Conservation (phyloP, 2,888 invertebrate species). For the Tachina grossa region DNA sequence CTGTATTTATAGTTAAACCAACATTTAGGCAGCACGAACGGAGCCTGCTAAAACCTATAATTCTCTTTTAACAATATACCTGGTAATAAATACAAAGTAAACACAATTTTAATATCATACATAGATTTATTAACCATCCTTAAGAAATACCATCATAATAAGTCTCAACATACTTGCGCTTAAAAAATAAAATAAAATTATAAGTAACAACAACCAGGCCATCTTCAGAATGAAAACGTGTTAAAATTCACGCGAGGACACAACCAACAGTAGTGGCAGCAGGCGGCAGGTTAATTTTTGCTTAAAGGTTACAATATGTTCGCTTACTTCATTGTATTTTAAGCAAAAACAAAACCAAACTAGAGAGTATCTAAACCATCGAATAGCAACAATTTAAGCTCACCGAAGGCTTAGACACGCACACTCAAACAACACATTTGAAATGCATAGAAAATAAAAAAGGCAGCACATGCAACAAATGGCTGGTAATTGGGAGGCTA, state of each 20-base stretch:
- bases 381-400: slow-evolving; percentile 52
- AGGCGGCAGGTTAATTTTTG: slow-evolving; percentile 80
- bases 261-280: slow-evolving; percentile 65
- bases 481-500: slow-evolving; percentile 49
- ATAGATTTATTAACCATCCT: slow-evolving; percentile 17
- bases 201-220: slow-evolving; percentile 74
- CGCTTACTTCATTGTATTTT: slow-evolving; percentile 57
- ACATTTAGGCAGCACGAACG: neutral
- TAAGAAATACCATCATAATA: slow-evolving; percentile 34
- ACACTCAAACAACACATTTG: slow-evolving; percentile 5
- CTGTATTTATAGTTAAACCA: too few relatives aligned
- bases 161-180: neutral
- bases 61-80: neutral
- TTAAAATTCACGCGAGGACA: slow-evolving; percentile 69
- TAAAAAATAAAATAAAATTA: slow-evolving; percentile 68
- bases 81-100: slow-evolving; percentile 40
- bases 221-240: slow-evolving; percentile 71
- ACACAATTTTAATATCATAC: slow-evolving; percentile 33
- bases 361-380: slow-evolving; percentile 33
- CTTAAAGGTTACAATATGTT: slow-evolving; percentile 75
- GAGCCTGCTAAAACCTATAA: neutral
- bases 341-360: slow-evolving; percentile 49
- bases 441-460: slow-evolving; percentile 46
- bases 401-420: slow-evolving; percentile 4
- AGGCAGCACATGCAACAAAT: slow-evolving; percentile 48